Base-by-base conservation (phyloP, 2,797 vertebrate genomes). In the Halcyon smyrnensis region DNA sequence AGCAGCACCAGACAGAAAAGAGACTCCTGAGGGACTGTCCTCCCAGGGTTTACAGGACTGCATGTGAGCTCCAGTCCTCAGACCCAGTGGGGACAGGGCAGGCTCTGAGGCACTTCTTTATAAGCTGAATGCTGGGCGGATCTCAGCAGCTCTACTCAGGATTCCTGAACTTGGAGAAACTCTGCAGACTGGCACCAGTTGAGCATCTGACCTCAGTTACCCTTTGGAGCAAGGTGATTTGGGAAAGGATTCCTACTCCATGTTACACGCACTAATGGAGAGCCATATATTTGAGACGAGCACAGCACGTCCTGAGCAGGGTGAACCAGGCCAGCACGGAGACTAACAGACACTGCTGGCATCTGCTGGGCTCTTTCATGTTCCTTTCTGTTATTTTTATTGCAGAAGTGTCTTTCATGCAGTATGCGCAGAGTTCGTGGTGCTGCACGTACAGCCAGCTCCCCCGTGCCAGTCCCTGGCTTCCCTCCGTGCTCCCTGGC, bases 391-490 rank as follows among this genome's bases (percentile, higher is more conserved):
- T 75, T 90, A 28, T 76, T 89, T 95, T 90, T 60, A 69, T 76
- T 94, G n/a, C 16, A 89, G 64, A 87, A 95, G 67, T 20, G 46
- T 62, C 94, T 96, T 94, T 93, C 89, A 74, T 86, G 84, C 87
- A 77, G 77, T 25, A 6, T 91, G 91, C 88, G 95, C 89, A 80
- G 89, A 92, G 93, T n/a, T 84, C 4, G 2, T 79, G 90, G 95
- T 68, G 71, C 80, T 76, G 95, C 90, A 94, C 12, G 81, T 96
- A 93, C 92, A 88, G 87, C 81, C 95, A 88, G 91, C 48, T 96
- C 81, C 76, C 67, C 54, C 0, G 56, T 96, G 94, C 97, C 97
- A 97, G 74, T 21, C 84, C 86, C 63, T 81, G 67, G 87, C 87
- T 90, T 69, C 57, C 74, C 77, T 81, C 82, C 9, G 1, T 7